Evolutionary conservation across 2,113 vertebrate genomes (phyloP).

Genomic region (Pseudolaguvia tuberculata): DNA sequence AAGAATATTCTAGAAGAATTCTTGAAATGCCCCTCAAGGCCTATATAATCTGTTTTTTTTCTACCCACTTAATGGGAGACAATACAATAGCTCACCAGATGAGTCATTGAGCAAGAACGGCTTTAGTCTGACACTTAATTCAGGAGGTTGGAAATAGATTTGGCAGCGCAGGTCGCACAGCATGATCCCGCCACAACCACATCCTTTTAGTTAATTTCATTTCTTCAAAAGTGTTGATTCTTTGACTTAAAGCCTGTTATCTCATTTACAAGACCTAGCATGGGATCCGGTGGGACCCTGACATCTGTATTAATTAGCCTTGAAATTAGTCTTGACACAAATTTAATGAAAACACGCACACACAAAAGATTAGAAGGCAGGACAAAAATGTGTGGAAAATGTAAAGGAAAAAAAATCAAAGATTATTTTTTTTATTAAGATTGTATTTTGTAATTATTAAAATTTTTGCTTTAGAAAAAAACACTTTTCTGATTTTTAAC

Average conservation of each 20-base stretch:
- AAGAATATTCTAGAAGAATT: conserved; percentile 66
- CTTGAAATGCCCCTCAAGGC: conserved; percentile 66
- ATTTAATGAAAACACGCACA: conserved; percentile 61
- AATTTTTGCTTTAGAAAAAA: conserved; percentile 29
- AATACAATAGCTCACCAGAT: conserved; percentile 66
- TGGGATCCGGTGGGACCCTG: conserved; percentile 70
- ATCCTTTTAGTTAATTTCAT: conserved; percentile 50
- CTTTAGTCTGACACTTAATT: conserved; percentile 74
- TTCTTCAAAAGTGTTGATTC: conserved; percentile 68
- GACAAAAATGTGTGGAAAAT: conserved; percentile 53
- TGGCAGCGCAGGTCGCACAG: conserved; percentile 61
- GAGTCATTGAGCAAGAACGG: conserved; percentile 71
- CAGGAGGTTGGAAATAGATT: conserved; percentile 69
- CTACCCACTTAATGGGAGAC: conserved; percentile 67
- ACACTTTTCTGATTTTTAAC: conserved; percentile 20
- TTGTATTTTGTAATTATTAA: conserved; percentile 32
- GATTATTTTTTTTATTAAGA: conserved; percentile 36
- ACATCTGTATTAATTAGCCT: conserved; percentile 70
- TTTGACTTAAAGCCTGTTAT: conserved; percentile 74
- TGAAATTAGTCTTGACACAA: conserved; percentile 70
- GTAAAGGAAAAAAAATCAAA: conserved; percentile 31
- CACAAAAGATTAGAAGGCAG: conserved; percentile 61
- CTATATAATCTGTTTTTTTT: conserved; percentile 65
- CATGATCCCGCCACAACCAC: conserved; percentile 36
- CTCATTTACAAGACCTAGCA: conserved; percentile 66